These are phyloP conservation scores for Arion vulgaris DNA, from an alignment of 1,140 invertebrate genomes.

Conservation along the genomic window DNA sequence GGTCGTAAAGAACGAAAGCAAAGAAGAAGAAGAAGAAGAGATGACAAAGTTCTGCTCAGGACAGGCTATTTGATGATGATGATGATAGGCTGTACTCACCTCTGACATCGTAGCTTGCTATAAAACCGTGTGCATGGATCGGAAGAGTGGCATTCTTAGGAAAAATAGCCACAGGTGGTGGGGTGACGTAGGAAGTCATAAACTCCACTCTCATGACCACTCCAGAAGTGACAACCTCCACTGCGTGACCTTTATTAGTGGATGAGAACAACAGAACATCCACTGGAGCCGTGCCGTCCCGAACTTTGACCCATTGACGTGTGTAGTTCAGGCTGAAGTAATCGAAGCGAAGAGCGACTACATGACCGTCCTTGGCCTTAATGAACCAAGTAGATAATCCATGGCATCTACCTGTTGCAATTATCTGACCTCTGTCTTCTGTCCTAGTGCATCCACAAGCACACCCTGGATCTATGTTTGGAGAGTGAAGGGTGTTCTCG, in stretches of 20 bases:
- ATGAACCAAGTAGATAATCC: constrained; percentile 58
- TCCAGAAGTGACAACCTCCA: constrained; percentile 52
- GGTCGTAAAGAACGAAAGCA: too few relatives aligned
- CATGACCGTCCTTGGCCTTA: constrained; percentile 38
- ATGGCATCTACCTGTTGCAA: constrained; percentile 62
- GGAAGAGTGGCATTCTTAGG: constrained; percentile 45
- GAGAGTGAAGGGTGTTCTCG: constrained; percentile 56
- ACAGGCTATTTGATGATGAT: too few relatives aligned
- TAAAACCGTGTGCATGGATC: constrained; percentile 63
- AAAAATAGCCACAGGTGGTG: constrained; percentile 33
- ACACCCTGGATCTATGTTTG: constrained; percentile 48
- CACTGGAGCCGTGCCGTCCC: constrained; percentile 51
- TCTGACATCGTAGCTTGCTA: constrained; percentile 50
- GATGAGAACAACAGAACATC: constrained; percentile 54
- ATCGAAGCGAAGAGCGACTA: constrained; percentile 54
- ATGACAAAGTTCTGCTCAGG: too few relatives aligned
- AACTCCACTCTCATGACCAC: constrained; percentile 61
- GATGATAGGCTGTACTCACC: constrained; percentile 47
- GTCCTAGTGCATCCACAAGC: constrained; percentile 55
- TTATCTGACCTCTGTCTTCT: constrained; percentile 51
- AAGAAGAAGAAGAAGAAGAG: too few relatives aligned
- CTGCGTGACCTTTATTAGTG: constrained; percentile 42
- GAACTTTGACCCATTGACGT: constrained; percentile 60
- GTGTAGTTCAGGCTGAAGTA: constrained; percentile 55
- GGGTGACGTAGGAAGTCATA: constrained; percentile 46